Evolutionary conservation across 1,140 invertebrate species (phyloP).

Genomic region (Ladona fulva): DNA sequence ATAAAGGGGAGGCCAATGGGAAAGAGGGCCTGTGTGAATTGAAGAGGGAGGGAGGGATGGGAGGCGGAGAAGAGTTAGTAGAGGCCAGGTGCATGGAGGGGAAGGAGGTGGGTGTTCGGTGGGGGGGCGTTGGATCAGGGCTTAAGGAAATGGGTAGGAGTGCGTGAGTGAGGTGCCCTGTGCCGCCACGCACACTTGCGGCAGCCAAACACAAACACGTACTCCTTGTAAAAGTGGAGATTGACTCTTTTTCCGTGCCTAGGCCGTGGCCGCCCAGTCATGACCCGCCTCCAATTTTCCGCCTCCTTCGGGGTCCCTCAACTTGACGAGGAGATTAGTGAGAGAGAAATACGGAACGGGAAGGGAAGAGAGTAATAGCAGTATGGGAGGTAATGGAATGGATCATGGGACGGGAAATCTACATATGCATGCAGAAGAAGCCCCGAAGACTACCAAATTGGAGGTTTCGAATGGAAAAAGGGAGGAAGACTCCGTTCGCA

Average conservation of each 20-base stretch:
- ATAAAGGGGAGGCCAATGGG: background rate
- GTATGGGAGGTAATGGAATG: too few relatives aligned
- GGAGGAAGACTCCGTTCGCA: too few relatives aligned
- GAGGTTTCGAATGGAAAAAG: too few relatives aligned
- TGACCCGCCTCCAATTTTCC: constrained; percentile 2
- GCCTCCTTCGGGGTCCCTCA: background rate
- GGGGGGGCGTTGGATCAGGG: too few relatives aligned
- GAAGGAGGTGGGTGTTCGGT: background rate
- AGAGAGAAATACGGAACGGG: background rate
- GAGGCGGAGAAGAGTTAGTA: background rate
- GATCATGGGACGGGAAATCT: background rate
- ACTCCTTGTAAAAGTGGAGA: constrained; percentile 5
- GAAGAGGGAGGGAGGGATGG: background rate
- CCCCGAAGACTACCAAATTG: too few relatives aligned
- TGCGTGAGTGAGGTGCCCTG: background rate
- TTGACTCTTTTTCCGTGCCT: background rate
- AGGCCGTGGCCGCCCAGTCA: background rate
- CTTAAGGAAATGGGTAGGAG: background rate
- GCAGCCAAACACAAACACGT: background rate
- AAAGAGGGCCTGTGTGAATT: background rate
- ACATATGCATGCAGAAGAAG: too few relatives aligned
- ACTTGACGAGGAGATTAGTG: background rate
- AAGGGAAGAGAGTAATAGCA: too few relatives aligned
- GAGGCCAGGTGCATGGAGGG: background rate
- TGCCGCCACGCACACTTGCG: background rate